Conservation (phyloP, 2,888 invertebrate species). For the Sabatieria punctata region DNA sequence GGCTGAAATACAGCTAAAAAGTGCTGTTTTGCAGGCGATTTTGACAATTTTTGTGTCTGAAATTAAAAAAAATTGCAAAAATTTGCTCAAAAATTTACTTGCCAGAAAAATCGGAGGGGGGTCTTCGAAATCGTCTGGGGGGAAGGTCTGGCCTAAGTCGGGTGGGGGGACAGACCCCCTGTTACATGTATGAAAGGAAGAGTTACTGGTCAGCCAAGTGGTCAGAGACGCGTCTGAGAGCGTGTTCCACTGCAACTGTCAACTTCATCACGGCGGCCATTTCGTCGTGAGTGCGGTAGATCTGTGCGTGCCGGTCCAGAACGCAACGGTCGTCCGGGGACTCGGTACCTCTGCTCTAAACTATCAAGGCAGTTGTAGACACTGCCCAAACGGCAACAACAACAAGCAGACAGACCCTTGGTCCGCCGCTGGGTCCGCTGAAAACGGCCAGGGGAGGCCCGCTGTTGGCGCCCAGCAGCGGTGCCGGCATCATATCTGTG, state of each 20-base stretch:
- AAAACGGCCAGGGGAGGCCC: not conserved
- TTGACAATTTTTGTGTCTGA: too few relatives aligned
- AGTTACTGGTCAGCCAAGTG: slow-evolving; percentile 53
- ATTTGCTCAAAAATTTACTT: not conserved
- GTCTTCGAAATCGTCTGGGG: not conserved
- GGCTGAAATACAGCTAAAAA: too few relatives aligned
- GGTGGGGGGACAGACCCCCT: too few relatives aligned
- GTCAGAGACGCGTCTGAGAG: slow-evolving; percentile 83
- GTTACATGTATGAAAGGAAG: too few relatives aligned
- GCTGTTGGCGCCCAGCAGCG: not conserved
- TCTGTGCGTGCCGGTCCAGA: slow-evolving; percentile 72
- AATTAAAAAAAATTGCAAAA: not conserved
- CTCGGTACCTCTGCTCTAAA: slow-evolving; percentile 61
- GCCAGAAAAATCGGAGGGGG: not conserved
- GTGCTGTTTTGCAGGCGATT: too few relatives aligned
- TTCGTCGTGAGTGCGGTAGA: slow-evolving; percentile 81
- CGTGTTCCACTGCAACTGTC: slow-evolving; percentile 78
- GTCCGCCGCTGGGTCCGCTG: not conserved
- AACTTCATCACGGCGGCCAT: slow-evolving; percentile 57
- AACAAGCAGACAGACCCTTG: too few relatives aligned
- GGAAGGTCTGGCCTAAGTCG: too few relatives aligned
- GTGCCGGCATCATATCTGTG: not conserved
- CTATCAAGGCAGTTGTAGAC: too few relatives aligned
- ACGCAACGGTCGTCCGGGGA: slow-evolving; percentile 73
- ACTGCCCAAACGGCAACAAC: too few relatives aligned